phyloP scores from a whole-genome alignment of 2,888 invertebrate genomes.

The Parascotia fuliginaria region DNA sequence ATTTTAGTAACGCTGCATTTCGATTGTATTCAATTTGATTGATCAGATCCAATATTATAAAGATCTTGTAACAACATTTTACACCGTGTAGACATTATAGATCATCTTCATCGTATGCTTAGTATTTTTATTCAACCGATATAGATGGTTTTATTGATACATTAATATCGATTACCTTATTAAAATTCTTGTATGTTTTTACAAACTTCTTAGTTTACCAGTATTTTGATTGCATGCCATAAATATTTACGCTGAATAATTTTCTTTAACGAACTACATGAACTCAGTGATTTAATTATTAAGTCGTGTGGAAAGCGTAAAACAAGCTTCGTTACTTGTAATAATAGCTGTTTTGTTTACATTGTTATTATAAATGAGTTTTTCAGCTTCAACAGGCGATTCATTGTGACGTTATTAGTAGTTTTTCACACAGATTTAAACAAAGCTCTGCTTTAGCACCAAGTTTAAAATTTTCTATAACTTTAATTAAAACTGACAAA shows the following conservation, averaged over 20 bases:
- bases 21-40: conserved; percentile 25
- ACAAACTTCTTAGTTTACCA: too few species aligned
- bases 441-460: conserved; percentile 17
- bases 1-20: conserved; percentile 32
- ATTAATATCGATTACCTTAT: neutral
- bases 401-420: too few species aligned
- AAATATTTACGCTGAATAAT: conserved; percentile 4
- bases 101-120: neutral
- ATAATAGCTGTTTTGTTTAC: neutral
- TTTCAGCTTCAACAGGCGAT: too few species aligned
- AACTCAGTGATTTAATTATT: conserved; percentile 2
- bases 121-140: too few species aligned
- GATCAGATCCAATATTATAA: conserved; percentile 13
- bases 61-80: conserved; percentile 9
- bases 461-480: conserved; percentile 9
- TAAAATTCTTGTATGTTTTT: neutral
- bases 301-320: neutral
- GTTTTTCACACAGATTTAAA: conserved; percentile 27
- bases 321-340: neutral
- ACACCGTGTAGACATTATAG: neutral
- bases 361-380: neutral
- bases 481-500: conserved; percentile 23
- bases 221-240: conserved; percentile 1
- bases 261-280: conserved; percentile 1
- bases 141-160: neutral